phyloP scores from a whole-genome alignment of 2,113 vertebrate genomes.

The Sterrhoptilus dennistouni region DNA sequence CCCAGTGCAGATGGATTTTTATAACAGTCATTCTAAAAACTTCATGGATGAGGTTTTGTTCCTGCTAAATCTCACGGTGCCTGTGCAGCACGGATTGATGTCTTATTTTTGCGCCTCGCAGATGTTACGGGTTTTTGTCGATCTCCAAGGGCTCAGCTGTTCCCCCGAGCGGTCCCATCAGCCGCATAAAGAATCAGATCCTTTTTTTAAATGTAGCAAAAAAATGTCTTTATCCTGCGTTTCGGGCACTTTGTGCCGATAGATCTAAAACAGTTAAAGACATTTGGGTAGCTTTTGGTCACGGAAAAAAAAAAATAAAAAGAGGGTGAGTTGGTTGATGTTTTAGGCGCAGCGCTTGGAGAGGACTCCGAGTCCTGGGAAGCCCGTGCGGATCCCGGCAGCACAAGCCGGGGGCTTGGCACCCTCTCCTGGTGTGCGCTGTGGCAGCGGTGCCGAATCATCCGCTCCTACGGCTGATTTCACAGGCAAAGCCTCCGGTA shows the following conservation, averaged over 20 bases:
- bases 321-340: neutral
- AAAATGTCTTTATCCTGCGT: neutral
- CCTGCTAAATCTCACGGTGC: neutral
- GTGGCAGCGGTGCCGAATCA: neutral
- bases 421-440: conserved; percentile 27
- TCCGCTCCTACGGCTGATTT: fast-evolving
- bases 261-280: neutral
- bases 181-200: neutral
- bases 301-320: too few relatives aligned
- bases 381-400: neutral
- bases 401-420: conserved; percentile 3
- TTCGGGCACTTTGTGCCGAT: neutral
- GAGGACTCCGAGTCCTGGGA: neutral
- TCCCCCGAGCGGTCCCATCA: neutral
- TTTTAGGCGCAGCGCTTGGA: neutral
- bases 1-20: neutral
- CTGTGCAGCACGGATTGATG: neutral
- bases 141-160: neutral
- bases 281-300: neutral
- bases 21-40: neutral
- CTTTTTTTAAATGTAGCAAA: neutral
- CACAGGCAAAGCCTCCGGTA: neutral
- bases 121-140: neutral
- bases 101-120: neutral
- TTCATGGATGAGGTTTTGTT: neutral